A percentile compares a stretch with the other conserved stretches of the same genome.
Conservation (phyloP, 2,113 vertebrate genomes). For the Thymallus thymallus region DNA sequence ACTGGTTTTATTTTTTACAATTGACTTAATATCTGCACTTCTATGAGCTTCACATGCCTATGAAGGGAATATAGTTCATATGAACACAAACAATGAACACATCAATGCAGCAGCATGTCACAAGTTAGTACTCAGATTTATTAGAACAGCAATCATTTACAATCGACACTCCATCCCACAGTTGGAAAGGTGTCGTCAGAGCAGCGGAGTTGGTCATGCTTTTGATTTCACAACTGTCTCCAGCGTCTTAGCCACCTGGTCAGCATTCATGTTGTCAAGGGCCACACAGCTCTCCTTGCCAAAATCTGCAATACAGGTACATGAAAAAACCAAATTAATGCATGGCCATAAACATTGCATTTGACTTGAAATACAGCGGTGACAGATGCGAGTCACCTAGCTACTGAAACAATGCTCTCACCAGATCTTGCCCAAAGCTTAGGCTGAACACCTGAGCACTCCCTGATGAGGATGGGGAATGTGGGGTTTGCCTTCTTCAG, state of each 20-base stretch:
- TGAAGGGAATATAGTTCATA: too few relatives aligned
- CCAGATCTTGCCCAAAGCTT: slow-evolving; percentile 88
- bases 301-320: slow-evolving; percentile 73
- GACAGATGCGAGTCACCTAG: too few relatives aligned
- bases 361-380: too few relatives aligned
- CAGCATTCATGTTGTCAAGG: slow-evolving; percentile 81
- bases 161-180: background rate
- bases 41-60: too few relatives aligned
- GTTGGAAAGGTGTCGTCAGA: background rate
- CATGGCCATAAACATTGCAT: background rate
- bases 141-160: slow-evolving; percentile 4
- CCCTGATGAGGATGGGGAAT: slow-evolving; percentile 89
- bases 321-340: background rate
- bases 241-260: slow-evolving; percentile 84
- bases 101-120: background rate
- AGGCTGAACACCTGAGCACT: slow-evolving; percentile 88
- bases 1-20: too few relatives aligned
- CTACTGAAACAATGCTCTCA: slow-evolving; percentile 57
- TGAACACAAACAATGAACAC: too few relatives aligned
- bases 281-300: slow-evolving; percentile 83
- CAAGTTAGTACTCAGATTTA: background rate
- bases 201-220: slow-evolving; percentile 52
- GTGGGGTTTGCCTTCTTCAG: slow-evolving; percentile 86
- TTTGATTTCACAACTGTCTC: slow-evolving; percentile 73
- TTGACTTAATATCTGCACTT: too few relatives aligned